Evolutionary conservation across 2,888 invertebrate species (phyloP).

Genomic region (Callyntrura guangdongensis): DNA sequence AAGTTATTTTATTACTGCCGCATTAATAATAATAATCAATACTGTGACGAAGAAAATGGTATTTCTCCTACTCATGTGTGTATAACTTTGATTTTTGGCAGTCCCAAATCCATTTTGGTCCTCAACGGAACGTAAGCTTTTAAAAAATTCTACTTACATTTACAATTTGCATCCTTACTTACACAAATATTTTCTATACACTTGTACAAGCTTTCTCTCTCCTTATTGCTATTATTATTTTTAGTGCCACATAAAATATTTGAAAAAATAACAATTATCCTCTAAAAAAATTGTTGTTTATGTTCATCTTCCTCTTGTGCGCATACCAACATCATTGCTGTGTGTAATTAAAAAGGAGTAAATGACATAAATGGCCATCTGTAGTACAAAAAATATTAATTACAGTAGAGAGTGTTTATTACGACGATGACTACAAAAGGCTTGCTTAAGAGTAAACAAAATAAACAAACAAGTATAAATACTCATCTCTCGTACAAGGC

Average conservation of each 20-base stretch:
- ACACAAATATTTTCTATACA: neutral
- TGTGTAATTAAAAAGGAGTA: too few relatives aligned
- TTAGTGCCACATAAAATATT: neutral
- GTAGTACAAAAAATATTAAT: too few relatives aligned
- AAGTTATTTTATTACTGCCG: too few relatives aligned
- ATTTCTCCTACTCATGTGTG: neutral
- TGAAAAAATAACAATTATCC: too few relatives aligned
- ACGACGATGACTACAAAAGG: too few relatives aligned
- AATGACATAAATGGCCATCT: too few relatives aligned
- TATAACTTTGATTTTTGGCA: slow-evolving; percentile 90
- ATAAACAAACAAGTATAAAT: too few relatives aligned
- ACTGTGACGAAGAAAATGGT: neutral
- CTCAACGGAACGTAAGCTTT: slow-evolving; percentile 92
- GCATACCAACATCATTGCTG: too few relatives aligned
- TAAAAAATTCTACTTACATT: neutral
- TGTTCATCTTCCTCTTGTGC: neutral
- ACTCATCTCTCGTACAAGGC: too few relatives aligned
- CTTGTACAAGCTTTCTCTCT: neutral
- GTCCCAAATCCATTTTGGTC: slow-evolving; percentile 94
- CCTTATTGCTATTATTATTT: neutral
- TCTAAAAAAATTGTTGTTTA: neutral
- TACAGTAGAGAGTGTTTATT: too few relatives aligned
- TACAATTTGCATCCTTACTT: neutral
- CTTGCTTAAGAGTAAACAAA: too few relatives aligned
- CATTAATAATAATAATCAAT: neutral